These are phyloP conservation scores for Porites lutea DNA, from an alignment of 64 coral and sea anemone species.

Conservation along the genomic window DNA sequence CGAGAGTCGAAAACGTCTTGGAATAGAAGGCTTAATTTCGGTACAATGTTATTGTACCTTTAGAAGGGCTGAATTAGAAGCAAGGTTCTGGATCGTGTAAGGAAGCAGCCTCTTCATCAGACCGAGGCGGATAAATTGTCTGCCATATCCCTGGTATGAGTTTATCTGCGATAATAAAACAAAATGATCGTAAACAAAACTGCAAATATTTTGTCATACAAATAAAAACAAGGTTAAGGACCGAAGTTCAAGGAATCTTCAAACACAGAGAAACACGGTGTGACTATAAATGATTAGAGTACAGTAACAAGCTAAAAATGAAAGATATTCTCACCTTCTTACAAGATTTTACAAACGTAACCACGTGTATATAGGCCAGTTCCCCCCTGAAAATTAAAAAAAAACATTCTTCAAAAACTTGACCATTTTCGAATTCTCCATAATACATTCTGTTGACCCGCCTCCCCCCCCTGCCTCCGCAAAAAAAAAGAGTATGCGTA, in stretches of 20 bases:
- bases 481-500: too few relatives aligned
- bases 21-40: too few relatives aligned
- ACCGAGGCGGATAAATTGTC: constrained; percentile 85
- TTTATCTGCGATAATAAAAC: constrained; percentile 46
- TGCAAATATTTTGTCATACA: background rate
- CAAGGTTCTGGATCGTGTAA: constrained; percentile 71
- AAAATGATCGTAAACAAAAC: background rate
- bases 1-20: too few relatives aligned
- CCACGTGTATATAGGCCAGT: constrained; percentile 3
- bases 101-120: constrained; percentile 76
- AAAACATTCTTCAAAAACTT: background rate
- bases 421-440: too few relatives aligned
- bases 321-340: background rate
- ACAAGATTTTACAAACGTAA: constrained; percentile 18
- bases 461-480: too few relatives aligned
- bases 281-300: background rate
- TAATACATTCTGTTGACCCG: too few relatives aligned
- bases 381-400: background rate
- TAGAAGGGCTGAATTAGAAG: constrained; percentile 47
- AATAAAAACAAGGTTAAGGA: background rate
- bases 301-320: background rate
- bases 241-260: background rate
- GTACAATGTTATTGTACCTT: constrained; percentile 39
- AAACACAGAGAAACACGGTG: background rate
- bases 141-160: constrained; percentile 66